Conservation (phyloP, 2,888 invertebrate species). For the Icerya purchasi region DNA sequence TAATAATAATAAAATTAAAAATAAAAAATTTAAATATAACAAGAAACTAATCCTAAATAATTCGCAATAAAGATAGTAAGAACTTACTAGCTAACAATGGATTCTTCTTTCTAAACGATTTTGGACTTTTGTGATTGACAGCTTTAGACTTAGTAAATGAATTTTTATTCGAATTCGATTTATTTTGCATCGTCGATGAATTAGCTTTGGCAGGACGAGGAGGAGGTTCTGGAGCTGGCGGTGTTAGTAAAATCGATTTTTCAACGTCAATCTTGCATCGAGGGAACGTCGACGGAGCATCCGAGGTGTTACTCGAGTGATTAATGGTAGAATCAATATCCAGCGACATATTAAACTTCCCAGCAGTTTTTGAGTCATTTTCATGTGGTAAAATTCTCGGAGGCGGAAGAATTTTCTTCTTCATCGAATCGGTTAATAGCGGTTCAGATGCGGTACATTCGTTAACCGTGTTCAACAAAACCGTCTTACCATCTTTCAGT, state of each 20-base stretch:
- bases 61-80: constrained; percentile 3
- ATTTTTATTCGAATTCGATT: constrained; percentile 25
- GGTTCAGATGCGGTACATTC: neutral
- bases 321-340: neutral
- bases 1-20: too few relatives aligned
- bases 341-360: neutral
- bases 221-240: constrained; percentile 23
- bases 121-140: constrained; percentile 25
- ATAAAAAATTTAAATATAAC: too few relatives aligned
- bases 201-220: constrained; percentile 22
- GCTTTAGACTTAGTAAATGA: constrained; percentile 27
- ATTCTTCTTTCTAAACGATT: constrained; percentile 38
- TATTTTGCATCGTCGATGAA: constrained; percentile 22
- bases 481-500: neutral
- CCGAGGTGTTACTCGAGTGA: constrained; percentile 1
- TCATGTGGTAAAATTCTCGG: neutral
- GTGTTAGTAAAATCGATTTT: constrained; percentile 16
- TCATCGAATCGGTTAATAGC: neutral
- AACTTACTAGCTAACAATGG: constrained; percentile 46
- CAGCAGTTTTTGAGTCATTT: neutral
- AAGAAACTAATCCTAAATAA: too few relatives aligned
- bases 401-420: neutral
- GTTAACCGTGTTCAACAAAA: neutral
- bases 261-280: constrained; percentile 17
- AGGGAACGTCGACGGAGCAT: constrained; percentile 18